Conservation (phyloP, 2,113 vertebrate genomes). For the Carlito syrichta region DNA sequence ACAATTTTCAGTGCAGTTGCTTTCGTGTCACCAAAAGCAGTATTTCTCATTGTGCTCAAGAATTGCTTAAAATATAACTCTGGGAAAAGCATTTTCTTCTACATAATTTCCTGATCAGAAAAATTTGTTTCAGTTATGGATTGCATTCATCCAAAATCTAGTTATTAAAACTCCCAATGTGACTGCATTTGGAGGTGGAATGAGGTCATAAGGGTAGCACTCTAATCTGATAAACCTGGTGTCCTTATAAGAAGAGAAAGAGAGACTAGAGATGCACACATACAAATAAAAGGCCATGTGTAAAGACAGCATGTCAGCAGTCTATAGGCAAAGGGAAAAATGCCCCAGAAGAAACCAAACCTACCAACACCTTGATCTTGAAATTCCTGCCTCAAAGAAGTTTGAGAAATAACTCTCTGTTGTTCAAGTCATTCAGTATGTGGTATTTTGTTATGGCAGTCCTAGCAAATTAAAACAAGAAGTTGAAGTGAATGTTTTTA, state of each 20-base stretch:
- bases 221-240: neutral
- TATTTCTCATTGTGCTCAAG: neutral
- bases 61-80: neutral
- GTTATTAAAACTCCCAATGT: neutral
- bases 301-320: fast-evolving
- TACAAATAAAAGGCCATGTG: neutral
- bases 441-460: neutral
- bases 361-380: neutral
- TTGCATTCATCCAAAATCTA: neutral
- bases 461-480: neutral
- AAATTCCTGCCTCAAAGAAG: neutral
- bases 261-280: fast-evolving
- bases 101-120: neutral
- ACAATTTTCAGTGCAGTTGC: neutral
- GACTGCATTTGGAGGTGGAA: neutral
- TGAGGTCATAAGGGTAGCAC: neutral
- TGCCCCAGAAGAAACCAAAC: neutral
- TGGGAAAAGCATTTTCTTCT: neutral
- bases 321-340: neutral
- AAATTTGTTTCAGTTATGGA: neutral
- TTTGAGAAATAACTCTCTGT: neutral
- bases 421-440: neutral
- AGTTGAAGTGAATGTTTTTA: neutral
- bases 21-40: neutral
- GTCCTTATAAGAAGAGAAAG: neutral